Base-by-base conservation (phyloP, 2,797 vertebrate genomes). In the Alosa sapidissima region DNA sequence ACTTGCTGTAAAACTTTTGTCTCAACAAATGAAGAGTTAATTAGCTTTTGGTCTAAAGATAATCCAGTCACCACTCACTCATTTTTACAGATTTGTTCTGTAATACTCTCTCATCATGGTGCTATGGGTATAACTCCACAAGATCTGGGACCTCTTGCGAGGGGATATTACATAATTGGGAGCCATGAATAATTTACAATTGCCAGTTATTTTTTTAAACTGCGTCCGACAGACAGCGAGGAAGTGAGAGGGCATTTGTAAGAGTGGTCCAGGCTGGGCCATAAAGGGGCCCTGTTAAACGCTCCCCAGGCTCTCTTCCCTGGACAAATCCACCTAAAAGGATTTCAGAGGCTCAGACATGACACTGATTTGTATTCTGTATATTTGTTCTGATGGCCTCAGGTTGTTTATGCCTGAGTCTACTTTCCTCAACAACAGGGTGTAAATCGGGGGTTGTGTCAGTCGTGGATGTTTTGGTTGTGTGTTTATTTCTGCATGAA, bases 91-190 rank as follows among this genome's bases (percentile, higher is more conserved):
- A 78, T 47, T 47, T 28, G 36, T 47, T 2, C 13, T 72, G 65
- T 36, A 41, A 36, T 41, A 14, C 36, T 10, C 6, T 41, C 68
- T 13, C 33, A 45, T 75, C 36, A 45, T 75, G 4, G 33, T 19
- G 13, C 14, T 14, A 75, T 7, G 68, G 68, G 14, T 5, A 75
- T 24, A 68, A 68, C 28, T 65, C 60, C 60, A 68, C 11, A 33
- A 36, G 62, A 14, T 68, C 28, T 68, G 9, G 62, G 28, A 13
- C 24, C 10, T 28, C 28, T 8, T 62, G 9, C 5, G 9, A n/a
- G 81, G 52, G 62, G 81, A 85, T 81, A 81, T 89, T 89, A 83
- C 78, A 84, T 87, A 84, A 86, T 84, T 83, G 81, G 82, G 72
- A n/a, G 78, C 47, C 14, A 48, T 86, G 81, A 89, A 86, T 87